Evolutionary conservation across 2,113 vertebrate species (phyloP), one percentile per base, ranked within the genome.

Genomic region (Larimichthys crocea): DNA sequence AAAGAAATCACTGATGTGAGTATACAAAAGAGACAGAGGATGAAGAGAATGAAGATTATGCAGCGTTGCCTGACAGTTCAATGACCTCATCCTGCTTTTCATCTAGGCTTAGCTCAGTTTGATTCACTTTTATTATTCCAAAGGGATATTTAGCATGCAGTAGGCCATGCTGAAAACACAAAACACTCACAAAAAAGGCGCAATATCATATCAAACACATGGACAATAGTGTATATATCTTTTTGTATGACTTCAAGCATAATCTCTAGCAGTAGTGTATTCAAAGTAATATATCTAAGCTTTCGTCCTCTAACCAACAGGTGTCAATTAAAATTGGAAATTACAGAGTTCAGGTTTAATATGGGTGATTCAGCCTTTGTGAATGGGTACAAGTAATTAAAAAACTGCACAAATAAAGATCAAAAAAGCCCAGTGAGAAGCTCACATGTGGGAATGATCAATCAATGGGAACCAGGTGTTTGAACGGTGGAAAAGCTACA

Each of bases 31-130:
- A 80, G 35, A 70, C 16, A 26, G 20, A 78, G 59, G 75, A 82
- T 63, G 53, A 83, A 71, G 76, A 80, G 67, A 78, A 86, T 20
- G 53, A 82, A 84, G 46, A 89, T 79, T 61, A 82, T 81, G 69
- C 87, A 67, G 49, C 52, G 5, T 16, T 79, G 84, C 71, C 69
- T 65, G 80, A 76, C 67, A 79, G 85, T 72, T 76, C 84, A 88
- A 77, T 86, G 84, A 87, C 74, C 80, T 85, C 84, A 82, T 80
- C 69, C 70, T 82, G 66, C 75, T 87, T 89, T 88, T 87, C 63
- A 88, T 92, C 81, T 86, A 40, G 56, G 87, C 68, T 79, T 65
- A 61, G 44, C 44, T 77, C 73, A 74, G 49, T 67, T 86, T 83
- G 62, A 82, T 66, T 83, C 72, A 77, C 44, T 76, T 76, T 71